Conservation (phyloP, 2,113 vertebrate species). For the Oceanites oceanicus region DNA sequence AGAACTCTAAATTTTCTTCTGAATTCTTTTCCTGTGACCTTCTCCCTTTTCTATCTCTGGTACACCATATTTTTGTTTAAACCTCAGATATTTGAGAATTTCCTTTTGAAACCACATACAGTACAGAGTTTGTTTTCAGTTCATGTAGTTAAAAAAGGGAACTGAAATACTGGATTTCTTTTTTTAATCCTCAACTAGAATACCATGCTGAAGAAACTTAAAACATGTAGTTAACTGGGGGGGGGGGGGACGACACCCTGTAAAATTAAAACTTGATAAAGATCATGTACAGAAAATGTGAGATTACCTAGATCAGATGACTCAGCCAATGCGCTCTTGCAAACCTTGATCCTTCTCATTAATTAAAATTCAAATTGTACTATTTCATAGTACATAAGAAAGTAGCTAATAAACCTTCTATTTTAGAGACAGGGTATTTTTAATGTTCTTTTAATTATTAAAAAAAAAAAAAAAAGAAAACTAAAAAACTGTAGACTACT, state of each 20-base stretch:
- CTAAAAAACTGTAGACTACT: background rate
- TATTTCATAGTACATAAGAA: background rate
- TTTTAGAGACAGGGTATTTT: background rate
- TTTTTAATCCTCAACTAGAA: slow-evolving; percentile 14
- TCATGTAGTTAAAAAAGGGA: background rate
- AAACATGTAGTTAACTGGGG: background rate
- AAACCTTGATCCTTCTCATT: background rate
- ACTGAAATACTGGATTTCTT: slow-evolving; percentile 19
- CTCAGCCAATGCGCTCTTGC: rapidly evolving
- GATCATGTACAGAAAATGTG: background rate
- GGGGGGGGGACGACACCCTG: background rate
- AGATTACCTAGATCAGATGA: background rate
- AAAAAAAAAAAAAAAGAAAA: background rate
- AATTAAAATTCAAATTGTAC: background rate
- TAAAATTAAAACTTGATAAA: background rate
- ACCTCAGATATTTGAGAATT: background rate
- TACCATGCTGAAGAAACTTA: background rate
- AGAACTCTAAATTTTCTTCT: background rate
- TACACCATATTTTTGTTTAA: background rate
- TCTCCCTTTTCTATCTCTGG: background rate
- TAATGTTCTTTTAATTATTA: background rate
- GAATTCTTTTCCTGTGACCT: background rate
- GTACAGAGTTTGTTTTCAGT: background rate
- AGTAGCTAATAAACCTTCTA: background rate
- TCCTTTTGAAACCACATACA: background rate